Percentiles rank a stretch among this genome's conserved stretches.
phyloP scores from a whole-genome alignment of 2,888 invertebrate genomes.

The Ellobium chinense region DNA sequence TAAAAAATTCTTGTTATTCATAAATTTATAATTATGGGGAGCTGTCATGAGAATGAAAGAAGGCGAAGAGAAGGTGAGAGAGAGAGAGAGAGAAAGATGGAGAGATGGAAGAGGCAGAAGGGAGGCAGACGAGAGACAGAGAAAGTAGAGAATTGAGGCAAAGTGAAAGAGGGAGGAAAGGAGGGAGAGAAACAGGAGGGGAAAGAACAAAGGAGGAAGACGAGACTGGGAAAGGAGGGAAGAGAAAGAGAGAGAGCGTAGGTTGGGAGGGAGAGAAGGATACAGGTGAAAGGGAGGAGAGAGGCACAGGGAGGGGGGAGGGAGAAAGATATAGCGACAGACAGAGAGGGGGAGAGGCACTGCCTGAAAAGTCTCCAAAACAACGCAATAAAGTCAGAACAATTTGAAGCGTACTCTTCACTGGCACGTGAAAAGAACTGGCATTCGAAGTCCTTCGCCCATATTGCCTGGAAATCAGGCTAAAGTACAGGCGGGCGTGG shows the following conservation, averaged over 20 bases:
- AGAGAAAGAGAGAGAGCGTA: background rate
- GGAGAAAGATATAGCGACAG: background rate
- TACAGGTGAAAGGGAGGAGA: background rate
- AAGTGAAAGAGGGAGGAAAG: slow-evolving; percentile 2
- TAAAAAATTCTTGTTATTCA: too few relatives aligned
- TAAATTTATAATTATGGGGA: too few relatives aligned
- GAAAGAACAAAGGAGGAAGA: background rate
- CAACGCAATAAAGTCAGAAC: too few relatives aligned
- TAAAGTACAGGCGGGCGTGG: too few relatives aligned
- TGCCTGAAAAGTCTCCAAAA: too few relatives aligned
- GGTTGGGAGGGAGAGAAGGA: background rate
- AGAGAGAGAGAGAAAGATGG: slow-evolving; percentile 12
- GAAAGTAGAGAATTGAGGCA: too few relatives aligned
- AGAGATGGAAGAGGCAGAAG: background rate
- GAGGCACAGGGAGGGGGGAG: background rate
- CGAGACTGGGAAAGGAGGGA: background rate
- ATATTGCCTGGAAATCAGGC: too few relatives aligned
- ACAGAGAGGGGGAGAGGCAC: background rate
- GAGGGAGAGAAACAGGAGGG: background rate
- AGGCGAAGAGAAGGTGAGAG: background rate
- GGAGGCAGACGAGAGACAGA: slow-evolving; percentile 3
- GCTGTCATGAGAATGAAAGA: too few relatives aligned
- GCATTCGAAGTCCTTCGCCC: too few relatives aligned
- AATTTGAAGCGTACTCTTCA: too few relatives aligned
- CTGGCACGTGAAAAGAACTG: too few relatives aligned